These are phyloP conservation scores for Falco novaeseelandiae DNA, from an alignment of 2,797 vertebrate genomes.

Conservation along the genomic window DNA sequence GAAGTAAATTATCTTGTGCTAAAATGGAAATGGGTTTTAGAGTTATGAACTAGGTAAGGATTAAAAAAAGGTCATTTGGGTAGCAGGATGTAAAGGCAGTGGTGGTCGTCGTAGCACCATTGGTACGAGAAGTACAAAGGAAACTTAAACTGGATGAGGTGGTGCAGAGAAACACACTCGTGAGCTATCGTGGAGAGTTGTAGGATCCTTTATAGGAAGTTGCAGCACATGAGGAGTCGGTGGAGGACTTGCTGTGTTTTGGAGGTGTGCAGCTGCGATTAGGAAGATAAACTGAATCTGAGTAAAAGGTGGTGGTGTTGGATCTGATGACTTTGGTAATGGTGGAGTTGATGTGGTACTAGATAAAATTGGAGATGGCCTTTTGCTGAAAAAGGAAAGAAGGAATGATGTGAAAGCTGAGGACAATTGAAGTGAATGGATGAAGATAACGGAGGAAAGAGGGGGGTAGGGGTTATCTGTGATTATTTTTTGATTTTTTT, in stretches of 20 bases:
- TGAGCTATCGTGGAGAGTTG: neutral
- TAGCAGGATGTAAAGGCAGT: neutral
- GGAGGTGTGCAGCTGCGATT: neutral
- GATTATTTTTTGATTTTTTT: neutral
- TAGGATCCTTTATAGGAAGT: neutral
- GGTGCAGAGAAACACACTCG: neutral
- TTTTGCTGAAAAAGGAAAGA: neutral
- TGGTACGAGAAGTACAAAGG: neutral
- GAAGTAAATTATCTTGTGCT: neutral
- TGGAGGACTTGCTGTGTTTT: neutral
- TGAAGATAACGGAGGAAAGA: neutral
- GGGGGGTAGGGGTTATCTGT: neutral
- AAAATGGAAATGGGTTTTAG: neutral
- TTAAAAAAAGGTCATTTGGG: neutral
- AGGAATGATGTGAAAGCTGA: neutral
- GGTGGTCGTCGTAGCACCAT: neutral
- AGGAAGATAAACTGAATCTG: neutral
- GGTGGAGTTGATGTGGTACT: neutral
- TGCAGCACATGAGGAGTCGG: neutral
- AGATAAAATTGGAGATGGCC: neutral
- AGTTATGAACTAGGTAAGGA: neutral
- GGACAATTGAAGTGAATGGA: neutral
- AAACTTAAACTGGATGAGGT: neutral
- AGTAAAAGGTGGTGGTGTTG: neutral
- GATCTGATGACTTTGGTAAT: neutral